phyloP scores from a whole-genome alignment of 2,888 invertebrate species.

The Nemotelus pantherinus region DNA sequence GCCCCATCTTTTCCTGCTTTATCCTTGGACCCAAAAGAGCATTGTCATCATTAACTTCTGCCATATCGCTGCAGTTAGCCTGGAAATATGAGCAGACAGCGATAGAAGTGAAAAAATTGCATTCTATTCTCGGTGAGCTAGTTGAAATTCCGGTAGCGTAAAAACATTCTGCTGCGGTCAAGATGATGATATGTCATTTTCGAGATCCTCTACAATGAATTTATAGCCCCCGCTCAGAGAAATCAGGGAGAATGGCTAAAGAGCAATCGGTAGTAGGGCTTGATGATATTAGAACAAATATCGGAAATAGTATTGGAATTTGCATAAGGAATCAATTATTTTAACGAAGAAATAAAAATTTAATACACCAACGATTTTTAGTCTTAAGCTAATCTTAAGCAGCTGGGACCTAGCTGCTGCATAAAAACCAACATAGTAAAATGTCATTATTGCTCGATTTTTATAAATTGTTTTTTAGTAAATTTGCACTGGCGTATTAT shows the following conservation, averaged over 20 bases:
- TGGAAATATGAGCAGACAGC: neutral
- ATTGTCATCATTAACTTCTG: neutral
- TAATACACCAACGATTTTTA: too few relatives aligned
- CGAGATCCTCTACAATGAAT: conserved; percentile 20
- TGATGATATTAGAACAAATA: neutral
- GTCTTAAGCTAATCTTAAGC: too few relatives aligned
- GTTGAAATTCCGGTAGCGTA: conserved; percentile 21
- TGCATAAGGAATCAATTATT: neutral
- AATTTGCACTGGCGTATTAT: too few relatives aligned
- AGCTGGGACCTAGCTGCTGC: too few relatives aligned
- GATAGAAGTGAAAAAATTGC: neutral
- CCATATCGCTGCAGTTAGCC: neutral
- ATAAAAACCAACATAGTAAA: too few relatives aligned
- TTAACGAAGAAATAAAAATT: too few relatives aligned
- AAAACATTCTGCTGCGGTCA: neutral
- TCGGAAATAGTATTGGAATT: neutral
- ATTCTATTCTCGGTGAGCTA: neutral
- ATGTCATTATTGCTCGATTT: too few relatives aligned
- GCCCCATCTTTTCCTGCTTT: neutral
- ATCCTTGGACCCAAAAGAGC: neutral
- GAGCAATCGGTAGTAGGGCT: neutral
- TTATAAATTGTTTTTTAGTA: too few relatives aligned
- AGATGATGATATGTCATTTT: conserved; percentile 21
- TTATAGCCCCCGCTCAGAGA: neutral
- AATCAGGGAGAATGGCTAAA: neutral